Percentiles rank a stretch among this genome's conserved stretches.
Evolutionary conservation across 2,797 vertebrate genomes (phyloP).

Genomic region (Agapornis canus): DNA sequence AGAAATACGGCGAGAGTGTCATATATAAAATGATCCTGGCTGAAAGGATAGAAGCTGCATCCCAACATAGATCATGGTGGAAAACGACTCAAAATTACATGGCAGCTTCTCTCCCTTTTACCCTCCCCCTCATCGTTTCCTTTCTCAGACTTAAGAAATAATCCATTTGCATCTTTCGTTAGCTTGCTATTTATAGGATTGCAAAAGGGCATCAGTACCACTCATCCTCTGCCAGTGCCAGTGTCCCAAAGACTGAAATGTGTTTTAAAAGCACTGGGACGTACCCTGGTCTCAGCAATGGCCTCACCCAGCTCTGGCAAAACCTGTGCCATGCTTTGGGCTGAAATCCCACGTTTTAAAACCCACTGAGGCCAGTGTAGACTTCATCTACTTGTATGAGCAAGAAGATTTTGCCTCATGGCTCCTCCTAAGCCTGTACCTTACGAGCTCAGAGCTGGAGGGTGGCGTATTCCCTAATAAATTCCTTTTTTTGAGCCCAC

Average conservation of each 20-base stretch:
- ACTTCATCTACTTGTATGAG: background rate
- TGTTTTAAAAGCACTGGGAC: background rate
- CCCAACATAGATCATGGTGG: constrained; percentile 60
- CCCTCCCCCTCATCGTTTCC: background rate
- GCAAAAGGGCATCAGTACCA: background rate
- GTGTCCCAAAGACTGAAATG: background rate
- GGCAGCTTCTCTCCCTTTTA: background rate
- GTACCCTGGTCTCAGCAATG: background rate
- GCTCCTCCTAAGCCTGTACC: constrained; percentile 40
- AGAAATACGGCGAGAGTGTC: constrained; percentile 50
- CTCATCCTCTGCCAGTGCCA: background rate
- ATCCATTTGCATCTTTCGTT: constrained; percentile 60
- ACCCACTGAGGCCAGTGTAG: background rate
- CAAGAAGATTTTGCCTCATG: constrained; percentile 5
- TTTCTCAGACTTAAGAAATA: constrained; percentile 1
- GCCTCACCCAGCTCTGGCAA: background rate
- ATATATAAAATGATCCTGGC: constrained; percentile 52
- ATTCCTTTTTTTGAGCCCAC: constrained; percentile 78
- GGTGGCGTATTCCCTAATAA: constrained; percentile 68
- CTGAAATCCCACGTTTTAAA: background rate
- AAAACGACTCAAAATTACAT: constrained; percentile 71
- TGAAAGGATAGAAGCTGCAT: constrained; percentile 34
- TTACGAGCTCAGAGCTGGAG: constrained; percentile 31
- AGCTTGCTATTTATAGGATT: constrained; percentile 62
- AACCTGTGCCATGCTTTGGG: background rate